These are phyloP conservation scores for Meiosimyza platycephala DNA, from an alignment of 2,888 invertebrate genomes.

Conservation along the genomic window DNA sequence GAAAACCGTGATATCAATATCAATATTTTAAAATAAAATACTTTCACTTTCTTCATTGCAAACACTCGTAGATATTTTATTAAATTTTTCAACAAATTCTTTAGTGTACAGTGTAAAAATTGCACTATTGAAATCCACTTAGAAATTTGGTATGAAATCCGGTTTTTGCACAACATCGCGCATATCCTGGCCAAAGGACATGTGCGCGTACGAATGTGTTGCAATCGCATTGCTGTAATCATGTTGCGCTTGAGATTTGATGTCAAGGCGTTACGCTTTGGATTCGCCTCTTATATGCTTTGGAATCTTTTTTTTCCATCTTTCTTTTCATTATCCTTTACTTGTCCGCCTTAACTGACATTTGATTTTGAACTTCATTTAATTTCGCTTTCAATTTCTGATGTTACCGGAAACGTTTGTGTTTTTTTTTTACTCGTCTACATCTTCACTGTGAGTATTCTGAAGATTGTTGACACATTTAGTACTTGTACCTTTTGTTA, in stretches of 20 bases:
- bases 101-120: too few species aligned
- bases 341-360: slow-evolving; percentile 47
- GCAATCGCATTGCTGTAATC: too few species aligned
- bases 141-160: not conserved
- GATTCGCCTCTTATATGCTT: slow-evolving; percentile 20
- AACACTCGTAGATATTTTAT: too few species aligned
- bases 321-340: slow-evolving; percentile 45
- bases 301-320: slow-evolving; percentile 37
- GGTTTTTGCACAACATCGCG: slow-evolving; percentile 25
- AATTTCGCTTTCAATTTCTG: slow-evolving; percentile 59
- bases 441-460: not conserved
- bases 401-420: slow-evolving; percentile 60
- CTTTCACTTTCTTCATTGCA: too few species aligned
- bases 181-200: slow-evolving; percentile 46
- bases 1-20: too few species aligned
- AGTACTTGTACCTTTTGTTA: slow-evolving; percentile 26
- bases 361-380: slow-evolving; percentile 54
- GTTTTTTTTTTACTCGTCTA: slow-evolving; percentile 24
- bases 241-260: slow-evolving; percentile 44
- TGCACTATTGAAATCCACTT: not conserved
- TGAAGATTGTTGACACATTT: slow-evolving; percentile 56
- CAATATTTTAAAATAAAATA: too few species aligned
- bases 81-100: too few species aligned
- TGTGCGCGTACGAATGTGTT: slow-evolving; percentile 1
- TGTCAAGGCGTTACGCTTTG: slow-evolving; percentile 35